Evolutionary conservation across 2,888 invertebrate species (phyloP).

Genomic region (Drosophila mettleri): DNA sequence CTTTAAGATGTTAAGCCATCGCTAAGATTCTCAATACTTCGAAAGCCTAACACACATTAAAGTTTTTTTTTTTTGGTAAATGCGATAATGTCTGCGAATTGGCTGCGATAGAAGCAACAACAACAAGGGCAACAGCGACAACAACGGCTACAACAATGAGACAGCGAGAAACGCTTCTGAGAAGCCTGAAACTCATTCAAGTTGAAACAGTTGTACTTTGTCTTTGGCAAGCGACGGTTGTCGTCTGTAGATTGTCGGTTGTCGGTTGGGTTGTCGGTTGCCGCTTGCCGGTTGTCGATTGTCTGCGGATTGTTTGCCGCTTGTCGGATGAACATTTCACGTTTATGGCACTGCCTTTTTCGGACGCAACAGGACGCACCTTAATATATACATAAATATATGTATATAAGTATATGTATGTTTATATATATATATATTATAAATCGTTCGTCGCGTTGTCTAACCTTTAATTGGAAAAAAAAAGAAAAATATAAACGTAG

Average conservation of each 20-base stretch:
- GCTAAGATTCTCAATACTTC: slow-evolving; percentile 26
- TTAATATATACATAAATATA: slow-evolving; percentile 49
- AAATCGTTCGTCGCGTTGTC: slow-evolving; percentile 30
- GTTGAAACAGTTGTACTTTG: slow-evolving; percentile 67
- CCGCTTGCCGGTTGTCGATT: slow-evolving; percentile 15
- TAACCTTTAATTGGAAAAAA: slow-evolving; percentile 67
- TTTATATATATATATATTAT: slow-evolving; percentile 1
- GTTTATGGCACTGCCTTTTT: slow-evolving; percentile 60
- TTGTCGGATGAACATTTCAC: slow-evolving; percentile 47
- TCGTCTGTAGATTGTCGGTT: slow-evolving; percentile 23
- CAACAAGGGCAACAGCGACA: slow-evolving; percentile 3
- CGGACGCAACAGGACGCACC: slow-evolving; percentile 76
- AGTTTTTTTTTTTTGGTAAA: slow-evolving; percentile 24
- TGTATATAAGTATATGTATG: not conserved
- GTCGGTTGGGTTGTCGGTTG: slow-evolving; percentile 9
- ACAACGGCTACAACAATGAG: slow-evolving; percentile 5
- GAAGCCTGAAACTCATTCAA: slow-evolving; percentile 50
- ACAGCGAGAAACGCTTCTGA: slow-evolving; percentile 32
- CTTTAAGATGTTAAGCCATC: slow-evolving; percentile 19
- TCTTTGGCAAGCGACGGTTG: slow-evolving; percentile 64
- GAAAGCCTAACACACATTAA: slow-evolving; percentile 30
- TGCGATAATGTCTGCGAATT: slow-evolving; percentile 34
- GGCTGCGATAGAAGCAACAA: slow-evolving; percentile 27
- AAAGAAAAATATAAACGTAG: slow-evolving; percentile 9
- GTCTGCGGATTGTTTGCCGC: slow-evolving; percentile 33